Evolutionary conservation across 2,888 invertebrate genomes (phyloP).

Genomic region (Carterocephalus palaemon): DNA sequence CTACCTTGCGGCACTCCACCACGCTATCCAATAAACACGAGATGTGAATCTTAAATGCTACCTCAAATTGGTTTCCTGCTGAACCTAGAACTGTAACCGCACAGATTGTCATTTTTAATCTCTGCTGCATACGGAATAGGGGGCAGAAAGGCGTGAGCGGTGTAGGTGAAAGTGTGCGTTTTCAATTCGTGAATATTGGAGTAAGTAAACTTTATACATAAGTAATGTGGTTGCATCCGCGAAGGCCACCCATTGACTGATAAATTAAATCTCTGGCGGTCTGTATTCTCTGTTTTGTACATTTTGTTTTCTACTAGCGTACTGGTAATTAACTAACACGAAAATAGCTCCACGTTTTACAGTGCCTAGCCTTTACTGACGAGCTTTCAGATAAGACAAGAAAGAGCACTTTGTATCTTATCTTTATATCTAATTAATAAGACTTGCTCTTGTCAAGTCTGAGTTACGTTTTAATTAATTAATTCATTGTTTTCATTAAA

Average conservation of each 20-base stretch:
- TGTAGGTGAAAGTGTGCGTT: slow-evolving; percentile 23
- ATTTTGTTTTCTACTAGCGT: slow-evolving; percentile 9
- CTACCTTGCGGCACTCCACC: slow-evolving; percentile 38
- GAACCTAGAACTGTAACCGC: slow-evolving; percentile 28
- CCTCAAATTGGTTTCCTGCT: slow-evolving; percentile 36
- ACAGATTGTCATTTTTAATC: slow-evolving; percentile 21
- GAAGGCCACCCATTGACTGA: slow-evolving; percentile 22
- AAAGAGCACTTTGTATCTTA: neutral
- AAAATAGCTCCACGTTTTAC: slow-evolving; percentile 18
- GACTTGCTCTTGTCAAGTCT: slow-evolving; percentile 3
- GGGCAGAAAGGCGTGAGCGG: slow-evolving; percentile 22
- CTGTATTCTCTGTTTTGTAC: slow-evolving; percentile 1
- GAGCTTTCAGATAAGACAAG: slow-evolving; percentile 10
- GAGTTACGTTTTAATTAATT: neutral
- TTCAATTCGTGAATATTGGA: slow-evolving; percentile 24
- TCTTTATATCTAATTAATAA: slow-evolving; percentile 6
- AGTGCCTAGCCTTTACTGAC: slow-evolving; percentile 8
- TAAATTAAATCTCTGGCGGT: slow-evolving; percentile 16
- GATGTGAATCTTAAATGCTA: slow-evolving; percentile 38
- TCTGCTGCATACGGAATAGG: slow-evolving; percentile 21
- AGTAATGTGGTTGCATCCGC: slow-evolving; percentile 22
- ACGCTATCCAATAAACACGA: slow-evolving; percentile 36
- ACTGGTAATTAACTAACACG: slow-evolving; percentile 9
- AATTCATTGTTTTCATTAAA: slow-evolving; percentile 10
- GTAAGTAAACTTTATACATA: slow-evolving; percentile 24